Conservation (phyloP, 2,797 vertebrate genomes). For the Nannoperca australis region DNA sequence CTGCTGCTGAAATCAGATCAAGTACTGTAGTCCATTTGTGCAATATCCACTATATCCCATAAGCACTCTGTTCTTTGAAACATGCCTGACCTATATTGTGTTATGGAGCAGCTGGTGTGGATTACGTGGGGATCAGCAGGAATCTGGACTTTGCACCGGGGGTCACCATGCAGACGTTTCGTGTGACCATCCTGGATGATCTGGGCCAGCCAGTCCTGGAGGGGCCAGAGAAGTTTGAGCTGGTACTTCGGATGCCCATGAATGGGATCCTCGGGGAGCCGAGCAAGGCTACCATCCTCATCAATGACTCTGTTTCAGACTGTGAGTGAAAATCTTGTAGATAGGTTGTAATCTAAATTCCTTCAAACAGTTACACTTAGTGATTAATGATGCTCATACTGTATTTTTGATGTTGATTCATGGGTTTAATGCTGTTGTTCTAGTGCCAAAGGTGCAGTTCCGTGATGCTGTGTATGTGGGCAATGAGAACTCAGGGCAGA, state of each 20-base stretch:
- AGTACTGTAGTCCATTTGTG: slow-evolving; percentile 23
- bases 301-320: slow-evolving; percentile 94
- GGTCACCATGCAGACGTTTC: slow-evolving; percentile 91
- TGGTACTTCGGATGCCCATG: slow-evolving; percentile 93
- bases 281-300: slow-evolving; percentile 88
- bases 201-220: slow-evolving; percentile 93
- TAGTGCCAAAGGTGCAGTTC: slow-evolving; percentile 96
- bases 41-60: slow-evolving; percentile 15
- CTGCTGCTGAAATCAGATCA: slow-evolving; percentile 31
- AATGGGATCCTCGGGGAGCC: slow-evolving; percentile 92
- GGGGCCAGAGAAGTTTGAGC: slow-evolving; percentile 92
- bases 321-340: slow-evolving; percentile 83
- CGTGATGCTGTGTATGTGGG: slow-evolving; percentile 86
- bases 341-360: neutral
- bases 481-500: slow-evolving; percentile 87
- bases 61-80: slow-evolving; percentile 42
- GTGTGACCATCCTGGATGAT: slow-evolving; percentile 92
- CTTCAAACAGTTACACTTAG: neutral
- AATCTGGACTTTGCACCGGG: slow-evolving; percentile 94
- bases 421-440: slow-evolving; percentile 31
- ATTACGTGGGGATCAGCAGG: slow-evolving; percentile 95
- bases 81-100: slow-evolving; percentile 55
- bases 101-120: slow-evolving; percentile 88
- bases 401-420: slow-evolving; percentile 25
- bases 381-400: neutral